Evolutionary conservation across 2,888 invertebrate species (phyloP).

Genomic region (Halictus ligatus): DNA sequence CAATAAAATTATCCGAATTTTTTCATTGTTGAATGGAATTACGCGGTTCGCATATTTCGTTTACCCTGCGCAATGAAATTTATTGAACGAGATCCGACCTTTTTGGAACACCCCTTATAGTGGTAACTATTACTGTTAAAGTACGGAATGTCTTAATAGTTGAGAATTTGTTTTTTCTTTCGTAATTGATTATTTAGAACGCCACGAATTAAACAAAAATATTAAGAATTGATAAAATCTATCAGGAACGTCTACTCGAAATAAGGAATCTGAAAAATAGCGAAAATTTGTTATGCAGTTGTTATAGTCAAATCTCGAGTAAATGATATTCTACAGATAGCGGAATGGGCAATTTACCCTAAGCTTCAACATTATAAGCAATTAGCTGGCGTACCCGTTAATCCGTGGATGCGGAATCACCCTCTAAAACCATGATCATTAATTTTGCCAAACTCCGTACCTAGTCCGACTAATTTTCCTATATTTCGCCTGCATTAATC

Average conservation of each 20-base stretch:
- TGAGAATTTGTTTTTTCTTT: background rate
- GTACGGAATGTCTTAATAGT: background rate
- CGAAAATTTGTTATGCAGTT: too few species aligned
- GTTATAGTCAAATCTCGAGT: background rate
- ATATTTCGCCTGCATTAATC: background rate
- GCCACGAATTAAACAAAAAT: background rate
- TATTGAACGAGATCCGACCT: background rate
- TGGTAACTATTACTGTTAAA: background rate
- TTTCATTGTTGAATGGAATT: background rate
- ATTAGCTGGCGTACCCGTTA: background rate
- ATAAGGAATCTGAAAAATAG: background rate
- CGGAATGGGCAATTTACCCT: background rate
- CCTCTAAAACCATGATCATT: conserved; percentile 1
- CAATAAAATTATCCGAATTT: background rate
- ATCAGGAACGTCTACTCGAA: background rate
- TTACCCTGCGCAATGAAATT: background rate
- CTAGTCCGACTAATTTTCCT: background rate
- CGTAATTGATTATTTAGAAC: too few species aligned
- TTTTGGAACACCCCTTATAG: background rate
- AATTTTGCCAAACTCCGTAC: background rate
- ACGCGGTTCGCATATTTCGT: background rate
- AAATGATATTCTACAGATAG: background rate
- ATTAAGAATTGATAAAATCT: background rate
- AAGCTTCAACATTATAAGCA: background rate
- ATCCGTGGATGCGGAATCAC: background rate